Base-by-base conservation (phyloP, 23 tunicate genomes). In the Phallusia fumigata region DNA sequence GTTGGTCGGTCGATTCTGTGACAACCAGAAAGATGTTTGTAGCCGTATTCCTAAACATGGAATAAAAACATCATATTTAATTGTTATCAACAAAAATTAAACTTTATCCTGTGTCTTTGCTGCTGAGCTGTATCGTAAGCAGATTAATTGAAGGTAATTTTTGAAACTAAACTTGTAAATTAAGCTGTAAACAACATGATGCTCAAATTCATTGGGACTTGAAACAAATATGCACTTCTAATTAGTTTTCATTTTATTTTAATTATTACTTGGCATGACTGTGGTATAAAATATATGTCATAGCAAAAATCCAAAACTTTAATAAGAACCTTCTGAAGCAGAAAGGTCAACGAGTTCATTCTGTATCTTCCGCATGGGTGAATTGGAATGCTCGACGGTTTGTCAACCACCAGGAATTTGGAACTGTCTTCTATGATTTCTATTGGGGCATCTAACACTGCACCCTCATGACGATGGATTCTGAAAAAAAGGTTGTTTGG, bases 311-410 rank as follows among this genome's bases (percentile, higher is more conserved):
- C n/a, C n/a, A n/a, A n/a, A n/a, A n/a, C n/a, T n/a, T n/a, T n/a
- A n/a, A n/a, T n/a, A n/a, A n/a, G n/a, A 36, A 94, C 98, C 86
- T 89, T 89, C 47, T 85, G 84, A 30, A 97, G 77, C 18, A 97
- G 89, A 65, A 78, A 88, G 18, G 86, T 53, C 32, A 97, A 81
- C 0, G 97, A 65, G 75, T 97, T 97, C 51, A 93, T 72, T 0
- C 99, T 85, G 64, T 88, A 97, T 65, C 97, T 88, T 30, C 97
- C 95, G 32, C 86, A 83, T 0, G 99, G 99, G 44, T 97, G 99
- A 19, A 97, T 85, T 0, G 99, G 99, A 32, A 92, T 85, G 73
- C 95, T 81, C 28, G 91, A 85, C 19, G 99, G 99, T 80, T 97
- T 95, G 77, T 95, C 79, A 22, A 95, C 90, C 19, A 90, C 99